phyloP scores from a whole-genome alignment of 2,113 vertebrate genomes.

The Pluvialis apricaria region DNA sequence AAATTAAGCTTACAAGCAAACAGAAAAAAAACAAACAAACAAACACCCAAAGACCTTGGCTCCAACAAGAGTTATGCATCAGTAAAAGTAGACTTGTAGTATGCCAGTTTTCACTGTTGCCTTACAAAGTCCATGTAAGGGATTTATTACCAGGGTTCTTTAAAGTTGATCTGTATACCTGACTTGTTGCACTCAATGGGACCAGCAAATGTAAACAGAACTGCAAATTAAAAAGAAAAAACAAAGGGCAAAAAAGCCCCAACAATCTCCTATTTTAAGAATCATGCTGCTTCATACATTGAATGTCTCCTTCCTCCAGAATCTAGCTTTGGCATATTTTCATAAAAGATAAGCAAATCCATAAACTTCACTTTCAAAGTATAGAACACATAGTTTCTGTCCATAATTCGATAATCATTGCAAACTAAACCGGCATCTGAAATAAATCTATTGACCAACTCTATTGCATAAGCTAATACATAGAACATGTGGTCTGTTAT shows the following conservation, averaged over 20 bases:
- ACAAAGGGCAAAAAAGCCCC: rapidly evolving
- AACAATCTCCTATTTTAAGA: background rate
- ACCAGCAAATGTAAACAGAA: background rate
- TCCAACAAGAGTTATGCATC: background rate
- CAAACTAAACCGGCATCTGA: background rate
- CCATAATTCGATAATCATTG: background rate
- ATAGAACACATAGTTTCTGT: background rate
- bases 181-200: background rate
- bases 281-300: background rate
- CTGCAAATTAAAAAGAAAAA: background rate
- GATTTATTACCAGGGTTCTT: background rate
- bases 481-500: background rate
- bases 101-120: background rate
- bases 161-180: background rate
- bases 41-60: background rate
- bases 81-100: background rate
- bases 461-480: background rate
- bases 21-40: background rate
- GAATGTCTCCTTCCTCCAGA: background rate
- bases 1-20: background rate
- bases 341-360: background rate
- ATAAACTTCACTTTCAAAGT: background rate
- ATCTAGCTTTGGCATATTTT: background rate
- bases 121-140: background rate
- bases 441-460: background rate